Evolutionary conservation across 2,113 vertebrate species (phyloP).

Genomic region (Dolichallabes microphthalmus): DNA sequence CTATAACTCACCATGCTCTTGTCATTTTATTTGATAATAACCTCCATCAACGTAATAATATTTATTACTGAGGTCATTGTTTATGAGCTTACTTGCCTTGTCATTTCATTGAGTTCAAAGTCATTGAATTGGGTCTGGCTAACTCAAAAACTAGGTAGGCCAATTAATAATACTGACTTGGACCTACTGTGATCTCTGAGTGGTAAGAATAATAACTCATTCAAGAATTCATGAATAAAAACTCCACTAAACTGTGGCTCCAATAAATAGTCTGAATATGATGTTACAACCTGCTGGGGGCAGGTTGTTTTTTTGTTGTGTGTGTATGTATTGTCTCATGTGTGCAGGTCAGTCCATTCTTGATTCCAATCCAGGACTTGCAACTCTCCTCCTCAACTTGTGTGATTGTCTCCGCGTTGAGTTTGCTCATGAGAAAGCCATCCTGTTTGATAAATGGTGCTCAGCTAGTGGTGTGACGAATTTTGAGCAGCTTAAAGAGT

Average conservation of each 20-base stretch:
- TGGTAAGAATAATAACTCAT: background rate
- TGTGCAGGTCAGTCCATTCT: no score
- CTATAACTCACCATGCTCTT: background rate
- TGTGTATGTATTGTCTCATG: no score
- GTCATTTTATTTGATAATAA: background rate
- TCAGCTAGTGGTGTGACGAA: no score
- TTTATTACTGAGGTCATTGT: background rate
- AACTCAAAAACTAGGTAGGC: background rate
- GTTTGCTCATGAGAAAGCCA: no score
- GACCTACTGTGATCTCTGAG: background rate
- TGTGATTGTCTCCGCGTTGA: no score
- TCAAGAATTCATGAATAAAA: background rate
- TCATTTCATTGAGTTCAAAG: background rate
- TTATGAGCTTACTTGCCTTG: background rate
- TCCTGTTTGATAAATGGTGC: no score
- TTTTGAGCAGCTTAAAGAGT: no score
- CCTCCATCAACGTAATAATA: background rate
- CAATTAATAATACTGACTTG: background rate
- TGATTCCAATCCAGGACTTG: no score
- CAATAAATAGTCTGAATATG: background rate
- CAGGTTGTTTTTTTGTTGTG: no score
- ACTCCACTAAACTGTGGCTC: background rate
- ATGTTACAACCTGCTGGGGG: no score
- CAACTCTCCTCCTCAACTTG: no score
- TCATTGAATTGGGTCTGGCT: background rate